A percentile compares a stretch with the other conserved stretches of the same genome.
These are phyloP conservation scores for Talpa occidentalis DNA, from an alignment of 2,113 vertebrate genomes.

Conservation along the genomic window DNA sequence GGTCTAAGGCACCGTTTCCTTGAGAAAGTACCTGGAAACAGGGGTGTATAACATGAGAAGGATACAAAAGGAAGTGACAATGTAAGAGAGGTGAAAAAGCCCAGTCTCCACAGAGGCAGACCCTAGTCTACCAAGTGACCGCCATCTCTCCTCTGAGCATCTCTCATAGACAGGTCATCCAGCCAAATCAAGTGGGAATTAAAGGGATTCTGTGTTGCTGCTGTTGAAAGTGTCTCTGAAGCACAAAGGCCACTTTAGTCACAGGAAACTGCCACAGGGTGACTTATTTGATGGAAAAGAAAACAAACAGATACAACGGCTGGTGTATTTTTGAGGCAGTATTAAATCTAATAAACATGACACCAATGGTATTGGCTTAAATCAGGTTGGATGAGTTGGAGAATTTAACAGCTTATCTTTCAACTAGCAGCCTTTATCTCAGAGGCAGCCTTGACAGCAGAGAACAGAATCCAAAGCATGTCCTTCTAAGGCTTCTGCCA, in stretches of 20 bases:
- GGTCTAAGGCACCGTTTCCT: conserved; percentile 12
- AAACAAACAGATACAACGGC: conserved; percentile 80
- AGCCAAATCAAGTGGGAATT: conserved; percentile 80
- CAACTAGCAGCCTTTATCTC: conserved; percentile 53
- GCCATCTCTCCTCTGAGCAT: conserved; percentile 75
- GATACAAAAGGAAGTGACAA: conserved; percentile 57
- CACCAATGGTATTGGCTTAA: conserved; percentile 70
- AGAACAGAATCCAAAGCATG: conserved; percentile 42
- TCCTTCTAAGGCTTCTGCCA: conserved; percentile 55
- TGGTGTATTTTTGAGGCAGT: conserved; percentile 82
- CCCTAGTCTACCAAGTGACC: conserved; percentile 63
- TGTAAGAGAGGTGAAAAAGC: conserved; percentile 49
- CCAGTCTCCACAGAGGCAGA: conserved; percentile 15
- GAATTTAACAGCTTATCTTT: conserved; percentile 59
- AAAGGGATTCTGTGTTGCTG: conserved; percentile 75
- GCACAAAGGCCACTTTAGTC: conserved; percentile 85
- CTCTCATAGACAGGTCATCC: conserved; percentile 73
- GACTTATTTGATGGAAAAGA: conserved; percentile 82
- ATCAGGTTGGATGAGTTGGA: conserved; percentile 13
- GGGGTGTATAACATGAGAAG: conserved; percentile 33
- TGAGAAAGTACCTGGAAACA: conserved; percentile 53
- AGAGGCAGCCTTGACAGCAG: conserved; percentile 35
- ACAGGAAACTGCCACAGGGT: conserved; percentile 84
- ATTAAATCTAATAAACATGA: conserved; percentile 81
- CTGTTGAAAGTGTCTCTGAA: conserved; percentile 82